Conservation (phyloP, 1,140 invertebrate genomes). For the Bombus balteatus region DNA sequence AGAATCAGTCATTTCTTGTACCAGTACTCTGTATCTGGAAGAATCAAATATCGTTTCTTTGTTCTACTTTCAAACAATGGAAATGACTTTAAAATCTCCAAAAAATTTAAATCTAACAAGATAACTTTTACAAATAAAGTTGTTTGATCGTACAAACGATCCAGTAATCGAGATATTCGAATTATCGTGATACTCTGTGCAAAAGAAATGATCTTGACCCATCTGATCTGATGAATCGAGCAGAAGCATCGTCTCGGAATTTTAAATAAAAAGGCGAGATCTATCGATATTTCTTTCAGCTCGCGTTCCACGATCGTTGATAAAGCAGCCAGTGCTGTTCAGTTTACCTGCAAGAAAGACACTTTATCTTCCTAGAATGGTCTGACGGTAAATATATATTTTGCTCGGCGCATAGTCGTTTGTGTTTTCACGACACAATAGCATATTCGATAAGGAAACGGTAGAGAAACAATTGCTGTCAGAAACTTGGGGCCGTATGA, state of each 20-base stretch:
- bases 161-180: no score
- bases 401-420: neutral
- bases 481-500: conserved; percentile 58
- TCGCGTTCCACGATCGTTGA: neutral
- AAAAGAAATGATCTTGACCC: no score
- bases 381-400: neutral
- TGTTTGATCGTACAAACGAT: no score
- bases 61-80: no score
- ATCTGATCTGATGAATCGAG: no score
- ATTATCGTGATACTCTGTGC: no score
- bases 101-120: no score
- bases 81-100: no score
- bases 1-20: no score
- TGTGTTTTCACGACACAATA: conserved; percentile 10
- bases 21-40: no score
- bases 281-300: neutral
- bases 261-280: neutral
- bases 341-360: neutral
- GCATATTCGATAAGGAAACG: conserved; percentile 30
- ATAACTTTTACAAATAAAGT: no score
- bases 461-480: conserved; percentile 40
- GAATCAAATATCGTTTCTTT: no score
- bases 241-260: neutral
- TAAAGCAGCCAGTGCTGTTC: neutral
- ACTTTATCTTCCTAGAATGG: neutral